Evolutionary conservation across 92 coral and sea anemone genomes (phyloP).

Genomic region (Porites evermanni): DNA sequence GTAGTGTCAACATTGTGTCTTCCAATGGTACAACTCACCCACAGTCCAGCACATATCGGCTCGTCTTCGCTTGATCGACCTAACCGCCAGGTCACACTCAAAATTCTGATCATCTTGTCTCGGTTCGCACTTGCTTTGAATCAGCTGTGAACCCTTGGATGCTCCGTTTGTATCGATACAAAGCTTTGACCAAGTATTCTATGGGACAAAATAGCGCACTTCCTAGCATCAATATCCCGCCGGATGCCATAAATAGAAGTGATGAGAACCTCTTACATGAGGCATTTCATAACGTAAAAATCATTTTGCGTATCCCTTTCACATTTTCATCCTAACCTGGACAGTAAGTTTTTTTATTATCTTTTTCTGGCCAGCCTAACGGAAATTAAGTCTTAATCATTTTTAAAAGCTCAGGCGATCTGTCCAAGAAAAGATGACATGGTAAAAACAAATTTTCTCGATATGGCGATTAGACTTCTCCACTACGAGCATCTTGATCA

Average conservation of each 20-base stretch:
- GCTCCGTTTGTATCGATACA: slow-evolving; percentile 94
- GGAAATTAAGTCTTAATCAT: too few species aligned
- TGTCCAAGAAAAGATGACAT: too few species aligned
- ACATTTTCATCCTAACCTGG: too few species aligned
- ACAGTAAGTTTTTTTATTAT: too few species aligned
- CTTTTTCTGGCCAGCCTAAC: too few species aligned
- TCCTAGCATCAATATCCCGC: background rate
- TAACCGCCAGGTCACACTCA: slow-evolving; percentile 92
- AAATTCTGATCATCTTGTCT: slow-evolving; percentile 91
- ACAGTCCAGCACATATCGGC: slow-evolving; percentile 88
- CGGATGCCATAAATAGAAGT: background rate
- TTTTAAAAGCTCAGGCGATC: too few species aligned
- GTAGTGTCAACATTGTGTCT: background rate
- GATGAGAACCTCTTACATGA: background rate
- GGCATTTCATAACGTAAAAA: too few species aligned
- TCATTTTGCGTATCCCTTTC: too few species aligned
- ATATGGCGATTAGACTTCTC: too few species aligned
- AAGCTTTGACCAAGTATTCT: slow-evolving; percentile 78
- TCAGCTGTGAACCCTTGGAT: slow-evolving; percentile 68
- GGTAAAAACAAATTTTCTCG: too few species aligned
- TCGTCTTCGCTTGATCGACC: slow-evolving; percentile 89
- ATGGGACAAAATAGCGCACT: background rate
- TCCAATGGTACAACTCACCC: slow-evolving; percentile 58
- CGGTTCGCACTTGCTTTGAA: slow-evolving; percentile 88
- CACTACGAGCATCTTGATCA: too few species aligned